phyloP scores from a whole-genome alignment of 2,888 invertebrate genomes.

The Aplocera efformata region DNA sequence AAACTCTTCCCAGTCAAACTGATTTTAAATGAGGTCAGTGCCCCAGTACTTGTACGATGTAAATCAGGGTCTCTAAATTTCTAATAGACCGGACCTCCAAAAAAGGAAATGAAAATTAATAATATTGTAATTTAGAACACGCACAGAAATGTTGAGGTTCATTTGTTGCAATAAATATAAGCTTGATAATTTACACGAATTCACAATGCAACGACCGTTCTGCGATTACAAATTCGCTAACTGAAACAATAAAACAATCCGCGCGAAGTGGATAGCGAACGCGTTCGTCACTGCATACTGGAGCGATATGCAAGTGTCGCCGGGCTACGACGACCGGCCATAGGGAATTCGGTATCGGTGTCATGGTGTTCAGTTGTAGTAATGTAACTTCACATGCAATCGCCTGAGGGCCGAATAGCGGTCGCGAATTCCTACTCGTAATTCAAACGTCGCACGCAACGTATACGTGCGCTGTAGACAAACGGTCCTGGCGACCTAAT shows the following conservation, averaged over 20 bases:
- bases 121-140: constrained; percentile 1
- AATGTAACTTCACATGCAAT: constrained; percentile 24
- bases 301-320: constrained; percentile 47
- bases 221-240: constrained; percentile 60
- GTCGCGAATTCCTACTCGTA: constrained; percentile 78
- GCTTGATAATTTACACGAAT: constrained; percentile 18
- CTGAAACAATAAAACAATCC: constrained; percentile 65
- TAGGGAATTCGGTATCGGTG: constrained; percentile 68
- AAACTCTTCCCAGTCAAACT: neutral
- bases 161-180: constrained; percentile 1
- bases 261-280: constrained; percentile 57
- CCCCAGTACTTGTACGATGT: constrained; percentile 1
- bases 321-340: constrained; percentile 45
- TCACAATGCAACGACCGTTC: constrained; percentile 58
- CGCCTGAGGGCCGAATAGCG: constrained; percentile 72
- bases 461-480: constrained; percentile 66
- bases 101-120: constrained; percentile 1
- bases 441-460: constrained; percentile 66
- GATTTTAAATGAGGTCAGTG: neutral
- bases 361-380: constrained; percentile 59
- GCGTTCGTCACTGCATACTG: constrained; percentile 63
- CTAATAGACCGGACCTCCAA: constrained; percentile 29
- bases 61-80: constrained; percentile 22
- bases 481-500: constrained; percentile 73
- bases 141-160: neutral